These are phyloP conservation scores for Manduca sexta DNA, from an alignment of 1,140 invertebrate genomes.

Conservation along the genomic window DNA sequence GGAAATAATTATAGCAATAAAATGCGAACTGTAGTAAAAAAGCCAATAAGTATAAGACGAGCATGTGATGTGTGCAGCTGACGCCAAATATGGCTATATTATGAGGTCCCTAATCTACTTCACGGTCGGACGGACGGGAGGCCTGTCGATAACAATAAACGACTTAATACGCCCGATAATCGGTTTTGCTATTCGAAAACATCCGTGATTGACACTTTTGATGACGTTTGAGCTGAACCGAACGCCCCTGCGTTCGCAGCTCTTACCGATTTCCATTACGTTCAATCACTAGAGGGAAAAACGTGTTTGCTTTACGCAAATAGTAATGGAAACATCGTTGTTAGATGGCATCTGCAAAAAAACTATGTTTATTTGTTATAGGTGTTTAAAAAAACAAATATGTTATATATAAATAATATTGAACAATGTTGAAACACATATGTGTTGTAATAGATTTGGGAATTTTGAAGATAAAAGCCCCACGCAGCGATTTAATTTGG, in stretches of 20 bases:
- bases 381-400: too few relatives aligned
- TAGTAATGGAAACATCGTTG: too few relatives aligned
- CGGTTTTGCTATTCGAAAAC: constrained; percentile 69
- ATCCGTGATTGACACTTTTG: constrained; percentile 69
- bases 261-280: constrained; percentile 39
- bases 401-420: too few relatives aligned
- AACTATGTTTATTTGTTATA: too few relatives aligned
- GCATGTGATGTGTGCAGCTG: constrained; percentile 65
- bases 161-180: constrained; percentile 71
- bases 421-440: too few relatives aligned
- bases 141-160: constrained; percentile 68
- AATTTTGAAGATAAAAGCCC: too few relatives aligned
- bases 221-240: constrained; percentile 53
- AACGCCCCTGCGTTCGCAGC: constrained; percentile 31
- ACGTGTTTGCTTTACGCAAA: not conserved
- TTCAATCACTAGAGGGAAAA: constrained; percentile 11
- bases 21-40: too few relatives aligned
- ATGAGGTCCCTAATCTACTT: constrained; percentile 70
- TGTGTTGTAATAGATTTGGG: too few relatives aligned
- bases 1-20: too few relatives aligned
- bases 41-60: constrained; percentile 28
- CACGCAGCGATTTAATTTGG: too few relatives aligned
- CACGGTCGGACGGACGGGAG: constrained; percentile 51
- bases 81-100: constrained; percentile 66
- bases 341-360: too few relatives aligned